A percentile compares a stretch with the other conserved stretches of the same genome.
These are phyloP conservation scores for Xestia ashworthii DNA, from an alignment of 2,888 invertebrate genomes.

Conservation along the genomic window DNA sequence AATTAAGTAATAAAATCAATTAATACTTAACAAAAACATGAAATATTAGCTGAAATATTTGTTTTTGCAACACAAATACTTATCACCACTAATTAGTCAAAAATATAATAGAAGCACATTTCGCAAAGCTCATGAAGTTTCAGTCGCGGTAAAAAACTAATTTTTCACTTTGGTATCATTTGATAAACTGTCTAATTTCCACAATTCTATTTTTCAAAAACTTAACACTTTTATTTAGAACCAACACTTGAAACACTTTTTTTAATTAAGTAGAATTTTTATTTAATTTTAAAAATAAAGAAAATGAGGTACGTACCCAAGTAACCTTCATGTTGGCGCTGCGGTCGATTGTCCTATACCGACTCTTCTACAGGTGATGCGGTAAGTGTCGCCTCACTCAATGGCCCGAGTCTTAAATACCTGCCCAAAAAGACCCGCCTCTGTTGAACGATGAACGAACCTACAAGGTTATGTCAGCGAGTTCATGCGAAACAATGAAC, in stretches of 20 bases:
- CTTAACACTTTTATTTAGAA: slow-evolving; percentile 11
- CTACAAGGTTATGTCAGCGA: slow-evolving; percentile 80
- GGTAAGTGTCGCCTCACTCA: slow-evolving; percentile 79
- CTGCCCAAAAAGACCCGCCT: slow-evolving; percentile 70
- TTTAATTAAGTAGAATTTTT: not conserved
- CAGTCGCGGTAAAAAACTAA: slow-evolving; percentile 52
- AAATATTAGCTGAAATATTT: not conserved
- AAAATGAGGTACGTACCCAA: slow-evolving; percentile 79
- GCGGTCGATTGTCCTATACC: slow-evolving; percentile 63
- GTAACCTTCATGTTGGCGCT: slow-evolving; percentile 77
- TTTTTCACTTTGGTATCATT: not conserved
- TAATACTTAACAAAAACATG: not conserved
- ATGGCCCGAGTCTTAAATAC: slow-evolving; percentile 82
- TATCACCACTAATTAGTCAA: not conserved
- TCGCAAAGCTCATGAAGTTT: slow-evolving; percentile 57
- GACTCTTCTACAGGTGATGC: slow-evolving; percentile 75
- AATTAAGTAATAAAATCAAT: not conserved
- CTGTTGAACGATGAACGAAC: slow-evolving; percentile 74
- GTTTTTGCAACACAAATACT: slow-evolving; percentile 3
- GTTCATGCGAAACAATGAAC: slow-evolving; percentile 70
- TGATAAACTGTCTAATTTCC: not conserved
- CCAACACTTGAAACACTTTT: slow-evolving; percentile 39
- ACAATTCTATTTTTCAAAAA: not conserved
- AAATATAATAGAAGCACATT: slow-evolving; percentile 29
- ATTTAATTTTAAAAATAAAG: slow-evolving; percentile 3